Evolutionary conservation across 1,140 invertebrate species (phyloP).

Genomic region (Homalodisca vitripennis): DNA sequence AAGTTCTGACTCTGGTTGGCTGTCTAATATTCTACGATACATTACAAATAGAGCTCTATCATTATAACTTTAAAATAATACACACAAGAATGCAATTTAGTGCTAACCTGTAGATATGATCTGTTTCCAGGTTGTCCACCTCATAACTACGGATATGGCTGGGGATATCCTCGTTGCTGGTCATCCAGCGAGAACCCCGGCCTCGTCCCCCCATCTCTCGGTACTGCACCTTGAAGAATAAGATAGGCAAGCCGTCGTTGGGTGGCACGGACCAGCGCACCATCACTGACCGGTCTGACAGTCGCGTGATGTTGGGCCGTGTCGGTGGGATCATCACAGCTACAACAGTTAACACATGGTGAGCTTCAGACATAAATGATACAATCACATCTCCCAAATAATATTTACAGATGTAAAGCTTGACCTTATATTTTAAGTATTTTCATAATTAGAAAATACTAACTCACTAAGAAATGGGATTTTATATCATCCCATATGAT

Average conservation of each 20-base stretch:
- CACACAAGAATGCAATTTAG: too few relatives aligned
- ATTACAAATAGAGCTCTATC: too few relatives aligned
- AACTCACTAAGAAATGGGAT: too few relatives aligned
- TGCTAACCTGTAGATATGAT: slow-evolving; percentile 61
- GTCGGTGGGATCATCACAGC: slow-evolving; percentile 81
- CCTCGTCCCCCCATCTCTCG: slow-evolving; percentile 60
- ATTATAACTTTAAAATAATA: too few relatives aligned
- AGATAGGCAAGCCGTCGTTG: slow-evolving; percentile 74
- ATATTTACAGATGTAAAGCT: too few relatives aligned
- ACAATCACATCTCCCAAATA: too few relatives aligned
- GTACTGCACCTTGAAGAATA: slow-evolving; percentile 91
- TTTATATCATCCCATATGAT: too few relatives aligned
- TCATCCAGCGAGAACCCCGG: slow-evolving; percentile 64
- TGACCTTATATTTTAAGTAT: too few relatives aligned
- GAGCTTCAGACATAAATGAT: not conserved
- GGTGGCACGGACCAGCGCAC: slow-evolving; percentile 82
- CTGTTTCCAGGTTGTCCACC: slow-evolving; percentile 71
- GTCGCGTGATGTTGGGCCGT: slow-evolving; percentile 77
- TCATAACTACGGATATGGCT: slow-evolving; percentile 71
- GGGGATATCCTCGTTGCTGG: slow-evolving; percentile 77
- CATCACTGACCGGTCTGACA: slow-evolving; percentile 90
- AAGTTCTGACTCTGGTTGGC: too few relatives aligned
- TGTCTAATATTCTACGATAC: too few relatives aligned
- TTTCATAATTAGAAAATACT: too few relatives aligned
- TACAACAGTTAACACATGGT: slow-evolving; percentile 2